Percentiles rank a stretch among this genome's conserved stretches.
Conservation (phyloP, 2,888 invertebrate genomes). For the Crepidodera aurea region DNA sequence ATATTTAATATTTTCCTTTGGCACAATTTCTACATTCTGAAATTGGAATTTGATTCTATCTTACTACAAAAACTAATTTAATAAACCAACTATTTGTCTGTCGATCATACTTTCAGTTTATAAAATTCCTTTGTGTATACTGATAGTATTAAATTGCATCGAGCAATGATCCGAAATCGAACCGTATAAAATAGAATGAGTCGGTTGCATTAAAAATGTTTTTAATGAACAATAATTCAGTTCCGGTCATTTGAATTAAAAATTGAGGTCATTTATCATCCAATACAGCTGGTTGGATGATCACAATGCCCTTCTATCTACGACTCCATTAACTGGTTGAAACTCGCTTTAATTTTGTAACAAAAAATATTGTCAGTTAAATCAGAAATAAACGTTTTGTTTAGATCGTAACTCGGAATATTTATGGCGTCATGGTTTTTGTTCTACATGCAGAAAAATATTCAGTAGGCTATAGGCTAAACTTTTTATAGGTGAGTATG, state of each 20-base stretch:
- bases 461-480: too few relatives aligned
- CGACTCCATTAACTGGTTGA: slow-evolving; percentile 2
- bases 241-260: slow-evolving; percentile 23
- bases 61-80: too few relatives aligned
- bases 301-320: slow-evolving; percentile 16
- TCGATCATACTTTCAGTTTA: not conserved
- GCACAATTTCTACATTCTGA: too few relatives aligned
- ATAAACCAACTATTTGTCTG: too few relatives aligned
- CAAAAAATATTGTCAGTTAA: slow-evolving; percentile 11
- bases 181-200: slow-evolving; percentile 10
- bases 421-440: too few relatives aligned
- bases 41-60: too few relatives aligned
- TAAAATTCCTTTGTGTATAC: slow-evolving; percentile 2
- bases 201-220: slow-evolving; percentile 24
- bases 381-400: slow-evolving; percentile 4
- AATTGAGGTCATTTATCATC: slow-evolving; percentile 22
- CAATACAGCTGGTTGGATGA: slow-evolving; percentile 13
- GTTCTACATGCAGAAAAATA: too few relatives aligned
- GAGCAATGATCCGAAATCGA: slow-evolving; percentile 5
- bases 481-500: too few relatives aligned
- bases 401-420: not conserved
- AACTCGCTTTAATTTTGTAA: not conserved
- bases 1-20: too few relatives aligned
- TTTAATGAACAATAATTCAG: slow-evolving; percentile 25
- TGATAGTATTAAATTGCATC: slow-evolving; percentile 3